Base-by-base conservation (phyloP, 1,140 invertebrate genomes). In the Augochlora pura region DNA sequence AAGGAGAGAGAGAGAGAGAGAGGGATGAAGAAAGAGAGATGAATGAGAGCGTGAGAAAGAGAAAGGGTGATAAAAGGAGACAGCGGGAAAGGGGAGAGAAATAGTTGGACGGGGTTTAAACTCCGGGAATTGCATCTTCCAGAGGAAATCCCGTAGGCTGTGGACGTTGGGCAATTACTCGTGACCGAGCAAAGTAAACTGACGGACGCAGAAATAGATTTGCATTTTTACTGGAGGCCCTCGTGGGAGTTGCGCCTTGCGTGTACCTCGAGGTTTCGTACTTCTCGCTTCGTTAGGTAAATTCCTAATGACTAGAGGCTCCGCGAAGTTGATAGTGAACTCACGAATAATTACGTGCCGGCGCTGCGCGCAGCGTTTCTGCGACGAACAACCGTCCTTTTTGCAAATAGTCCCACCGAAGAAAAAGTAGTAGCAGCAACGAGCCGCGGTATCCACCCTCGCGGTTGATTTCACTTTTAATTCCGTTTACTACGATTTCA, bases 161-260 rank as follows among this genome's bases (percentile, higher is more conserved):
- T 76, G 78, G 72, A 80, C 78, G 78, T 68, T 76, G 72, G 78
- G 72, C 78, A 80, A 80, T 80, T 80, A 80, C 78, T 76, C 78
- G 64, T 76, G 78, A 80, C 78, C 72, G 78, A 75, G 71, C 65
- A 68, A 76, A 80, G 78, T 69, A 80, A 80, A 80, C 78, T 68
- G 73, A 75, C 72, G 64, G 72, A 67, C 64, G 65, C 42, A 76
- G 78, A 80, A 80, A 80, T 80, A 68, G 78, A 80, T 80, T 80
- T 80, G 78, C 78, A 80, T 80, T 80, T 80, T 80, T 80, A 76
- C 57, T 23, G 72, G 38, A 23, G 39, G 10, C 54, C 54, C 64
- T 64, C 62, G 12, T 25, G 42, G 54, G 32, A 75, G 64, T 62
- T 60, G 32, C 63, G 78, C 63, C 72, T 67, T 76, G 67, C 78